Evolutionary conservation across 2,797 vertebrate genomes (phyloP), one percentile per base, ranked within the genome.

Genomic region (Dallia pectoralis): DNA sequence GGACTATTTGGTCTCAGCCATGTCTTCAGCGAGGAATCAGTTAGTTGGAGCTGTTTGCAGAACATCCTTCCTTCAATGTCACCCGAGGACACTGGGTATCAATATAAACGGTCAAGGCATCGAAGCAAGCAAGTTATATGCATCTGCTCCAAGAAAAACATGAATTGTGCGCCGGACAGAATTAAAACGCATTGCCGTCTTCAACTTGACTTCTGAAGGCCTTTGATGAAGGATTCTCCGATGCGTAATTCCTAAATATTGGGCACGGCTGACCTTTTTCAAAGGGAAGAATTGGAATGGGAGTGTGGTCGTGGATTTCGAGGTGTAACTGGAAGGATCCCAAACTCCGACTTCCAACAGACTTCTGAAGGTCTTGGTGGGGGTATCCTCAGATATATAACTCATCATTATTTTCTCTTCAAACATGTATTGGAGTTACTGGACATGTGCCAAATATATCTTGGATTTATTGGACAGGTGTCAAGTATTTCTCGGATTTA

Each of bases 351-450:
- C 33, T 3, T 36, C 33, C 33, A 36, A 36, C 33, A 53, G 19
- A 25, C 29, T 18, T 30, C 61, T 30, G 61, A 63, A 63, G 61
- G 25, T 32, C 61, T 72, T 71, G 44, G 33, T 63, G 67, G 77
- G 76, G 64, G 74, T 70, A 75, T 63, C 7, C 25, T 12, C 27
- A 29, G 22, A 19, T 64, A 27, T 53, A 48, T 49, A 78, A 44
- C 30, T 77, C 59, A 32, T 76, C 66, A 77, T 82, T 82, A 76
- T 79, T 81, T 84, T 81, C 69, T 74, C 53, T 75, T 73, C 33
- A 77, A 84, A 82, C 71, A 73, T 25, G 25, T 51, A 59, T 40
- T 71, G 72, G 69, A 83, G 74, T 71, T 78, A 76, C 68, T 78
- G 78, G 79, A 74, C 69, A 71, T n/a, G n/a, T n/a, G n/a, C n/a